phyloP scores from a whole-genome alignment of 1,140 invertebrate genomes.

The Ruditapes philippinarum region DNA sequence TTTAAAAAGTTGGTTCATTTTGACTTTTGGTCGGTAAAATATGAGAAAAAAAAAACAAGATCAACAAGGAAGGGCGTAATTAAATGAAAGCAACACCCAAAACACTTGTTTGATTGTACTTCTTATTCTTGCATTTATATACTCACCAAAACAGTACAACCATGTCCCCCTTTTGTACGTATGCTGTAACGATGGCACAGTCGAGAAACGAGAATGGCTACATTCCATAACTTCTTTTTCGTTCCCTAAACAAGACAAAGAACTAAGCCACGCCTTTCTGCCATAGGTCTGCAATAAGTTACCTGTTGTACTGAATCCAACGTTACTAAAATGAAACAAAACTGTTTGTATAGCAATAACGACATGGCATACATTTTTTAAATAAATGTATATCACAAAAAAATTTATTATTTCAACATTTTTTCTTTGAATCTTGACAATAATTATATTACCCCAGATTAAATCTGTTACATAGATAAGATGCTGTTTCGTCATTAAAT shows the following conservation, averaged over 20 bases:
- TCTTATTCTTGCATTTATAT: too few species aligned
- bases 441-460: conserved; percentile 13
- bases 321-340: not conserved
- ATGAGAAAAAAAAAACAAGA: too few species aligned
- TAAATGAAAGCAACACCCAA: too few species aligned
- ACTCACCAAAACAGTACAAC: conserved; percentile 8
- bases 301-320: not conserved
- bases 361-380: too few species aligned
- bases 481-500: conserved; percentile 1
- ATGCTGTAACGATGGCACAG: not conserved
- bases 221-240: not conserved
- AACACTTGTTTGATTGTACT: too few species aligned
- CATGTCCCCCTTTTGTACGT: not conserved
- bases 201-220: not conserved
- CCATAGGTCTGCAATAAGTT: not conserved
- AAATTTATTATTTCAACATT: too few species aligned
- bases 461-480: conserved; percentile 32
- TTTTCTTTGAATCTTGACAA: too few species aligned
- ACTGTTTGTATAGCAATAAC: too few species aligned
- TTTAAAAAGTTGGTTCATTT: too few species aligned
- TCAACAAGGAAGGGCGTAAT: too few species aligned
- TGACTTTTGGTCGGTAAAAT: too few species aligned
- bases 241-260: not conserved
- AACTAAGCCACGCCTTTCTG: not conserved
- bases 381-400: too few species aligned